Base-by-base conservation (phyloP, 2,888 invertebrate genomes). In the Lochmaea crataegi region DNA sequence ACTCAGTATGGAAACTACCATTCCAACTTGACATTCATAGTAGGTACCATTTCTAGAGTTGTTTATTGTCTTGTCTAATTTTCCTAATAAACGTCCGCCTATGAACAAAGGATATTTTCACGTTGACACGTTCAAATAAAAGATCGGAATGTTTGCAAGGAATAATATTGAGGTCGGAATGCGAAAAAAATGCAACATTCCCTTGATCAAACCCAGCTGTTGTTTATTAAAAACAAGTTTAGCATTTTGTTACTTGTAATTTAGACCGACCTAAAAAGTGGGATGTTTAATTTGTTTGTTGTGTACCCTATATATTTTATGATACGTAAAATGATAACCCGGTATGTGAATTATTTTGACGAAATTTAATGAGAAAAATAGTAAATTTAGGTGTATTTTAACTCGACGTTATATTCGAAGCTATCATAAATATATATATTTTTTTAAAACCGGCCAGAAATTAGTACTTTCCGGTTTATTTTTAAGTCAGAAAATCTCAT, bases 181-280 rank as follows among this genome's bases (percentile, higher is more conserved):
- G 64, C 64, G 32, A 48, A 69, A 69, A 18, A 69, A 69, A 64
- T 69, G 56, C 18, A 51, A n/a, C 68, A 45, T 56, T 64, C 45
- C 56, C 57, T 64, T 56, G 41, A 53, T 64, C 63, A 48, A 64
- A 53, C 18, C 45, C 70, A 70, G 70, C 70, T 70, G 70, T 70
- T 70, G 64, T 70, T 69, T 69, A 69, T 68, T 38, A 51, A 6
- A 32, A 41, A 32, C 58, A 41, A 61, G 61, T 41, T 38, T 32
- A 32, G 32, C 11, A 26, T 12, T 18, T n/a, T 63, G 61, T 18
- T 41, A 11, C 5, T 58, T 32, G 26, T 6, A 26, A 58, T 26
- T 58, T 32, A n/a, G 58, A 32, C 32, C 32, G 26, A 58, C 61
- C 45, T 42, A 63, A 63, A 38, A 38, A 38, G 58, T 32, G 26